Conservation (phyloP, 2,888 invertebrate species). For the Galeopsomyia nigrocyanea region DNA sequence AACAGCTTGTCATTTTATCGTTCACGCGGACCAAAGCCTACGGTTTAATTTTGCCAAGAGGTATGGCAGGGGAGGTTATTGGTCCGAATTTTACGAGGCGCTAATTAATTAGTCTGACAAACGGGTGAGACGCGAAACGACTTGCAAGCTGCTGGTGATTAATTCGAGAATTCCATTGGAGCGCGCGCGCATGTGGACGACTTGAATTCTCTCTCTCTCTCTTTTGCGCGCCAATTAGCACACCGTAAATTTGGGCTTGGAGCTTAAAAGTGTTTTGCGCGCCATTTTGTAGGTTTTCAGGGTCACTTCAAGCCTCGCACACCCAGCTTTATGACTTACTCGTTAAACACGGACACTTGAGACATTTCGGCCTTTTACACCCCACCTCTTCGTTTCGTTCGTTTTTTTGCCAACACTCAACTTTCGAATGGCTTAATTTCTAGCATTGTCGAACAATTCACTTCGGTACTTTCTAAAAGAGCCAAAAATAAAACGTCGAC, state of each 20-base stretch:
- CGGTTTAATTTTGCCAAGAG: conserved; percentile 34
- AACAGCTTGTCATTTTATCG: too few species aligned
- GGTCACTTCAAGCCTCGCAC: too few species aligned
- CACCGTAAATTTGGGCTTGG: conserved; percentile 47
- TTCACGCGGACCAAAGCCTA: not conserved
- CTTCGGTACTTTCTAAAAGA: too few species aligned
- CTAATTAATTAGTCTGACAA: conserved; percentile 63
- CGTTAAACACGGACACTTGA: too few species aligned
- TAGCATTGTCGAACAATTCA: too few species aligned
- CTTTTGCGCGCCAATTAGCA: conserved; percentile 49
- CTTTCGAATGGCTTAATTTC: too few species aligned
- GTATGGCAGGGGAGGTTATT: conserved; percentile 29
- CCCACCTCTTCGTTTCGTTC: too few species aligned
- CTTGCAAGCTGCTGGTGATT: conserved; percentile 37
- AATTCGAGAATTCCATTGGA: conserved; percentile 49
- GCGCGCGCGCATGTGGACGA: not conserved
- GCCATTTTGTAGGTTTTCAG: not conserved
- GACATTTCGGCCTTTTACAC: too few species aligned
- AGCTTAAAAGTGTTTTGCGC: conserved; percentile 32
- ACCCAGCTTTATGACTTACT: too few species aligned
- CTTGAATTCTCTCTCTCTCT: conserved; percentile 1
- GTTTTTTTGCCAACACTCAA: too few species aligned
- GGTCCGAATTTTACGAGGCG: conserved; percentile 56
- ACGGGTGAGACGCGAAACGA: conserved; percentile 48
- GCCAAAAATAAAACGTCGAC: too few species aligned